Evolutionary conservation across 1,140 invertebrate genomes (phyloP), one percentile per base, ranked within the genome.

Genomic region (Drosophila ogumai): DNA sequence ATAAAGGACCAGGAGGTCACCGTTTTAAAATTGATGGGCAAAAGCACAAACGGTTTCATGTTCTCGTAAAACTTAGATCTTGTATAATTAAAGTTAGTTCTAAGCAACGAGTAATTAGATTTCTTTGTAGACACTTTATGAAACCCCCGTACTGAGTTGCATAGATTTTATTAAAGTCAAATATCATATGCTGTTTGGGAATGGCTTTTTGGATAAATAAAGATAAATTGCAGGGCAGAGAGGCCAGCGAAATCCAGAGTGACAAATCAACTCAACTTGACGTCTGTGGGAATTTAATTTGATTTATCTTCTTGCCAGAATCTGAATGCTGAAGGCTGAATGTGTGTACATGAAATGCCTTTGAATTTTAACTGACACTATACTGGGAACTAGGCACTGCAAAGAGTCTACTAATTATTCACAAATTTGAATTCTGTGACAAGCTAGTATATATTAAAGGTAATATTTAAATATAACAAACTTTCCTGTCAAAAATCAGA

Each of bases 221-320:
- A 55, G 52, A 55, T 25, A 38, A 55, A 55, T 55, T 38, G 19
- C 13, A 25, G 19, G 15, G 13, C 34, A 6, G 52, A 38, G 3
- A 38, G 52, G 5, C 9, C 50, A 36, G 9, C 4, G 32, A 54
- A 22, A 15, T 22, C 50, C 50, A 13, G 32, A 55, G 52, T 25
- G 52, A 55, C 52, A 55, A 55, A 55, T 55, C 52, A 55, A 55
- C 52, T 55, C 52, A 55, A 10, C 32, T 3, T 55, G 52, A 55
- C 52, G 4, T 38, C 15, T 55, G 19, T 7, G 34, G 10, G 34
- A 22, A 55, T 25, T 38, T 38, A 38, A 55, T 38, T 8, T 55
- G 34, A 55, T 55, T 55, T 55, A 55, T 55, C 2, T 38, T 38
- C 13, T 25, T 55, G 34, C 19, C 52, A 38, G 34, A 1, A 55